A percentile compares a stretch with the other conserved stretches of the same genome.
Evolutionary conservation across 2,888 invertebrate species (phyloP).

Genomic region (Protula sp.): DNA sequence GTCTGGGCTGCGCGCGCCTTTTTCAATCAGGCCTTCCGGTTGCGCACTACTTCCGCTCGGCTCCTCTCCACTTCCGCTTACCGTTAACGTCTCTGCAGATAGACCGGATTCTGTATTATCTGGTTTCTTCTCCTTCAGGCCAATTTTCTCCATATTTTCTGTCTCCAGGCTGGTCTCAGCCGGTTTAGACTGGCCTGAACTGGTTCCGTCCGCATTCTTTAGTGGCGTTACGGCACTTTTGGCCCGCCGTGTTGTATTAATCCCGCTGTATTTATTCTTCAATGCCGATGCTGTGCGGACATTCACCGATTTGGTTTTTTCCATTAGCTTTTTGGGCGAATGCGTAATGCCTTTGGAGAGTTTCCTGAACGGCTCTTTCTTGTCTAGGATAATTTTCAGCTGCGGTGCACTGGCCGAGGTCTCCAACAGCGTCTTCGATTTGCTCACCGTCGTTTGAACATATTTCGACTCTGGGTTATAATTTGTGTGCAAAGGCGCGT

Average conservation of each 20-base stretch:
- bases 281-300: conserved; percentile 40
- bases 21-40: no score
- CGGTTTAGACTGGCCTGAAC: neutral
- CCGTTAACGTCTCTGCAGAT: no score
- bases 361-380: neutral
- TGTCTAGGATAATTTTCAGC: neutral
- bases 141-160: neutral
- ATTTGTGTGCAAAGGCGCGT: conserved; percentile 67
- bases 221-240: neutral
- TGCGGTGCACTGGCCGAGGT: neutral
- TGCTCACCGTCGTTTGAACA: conserved; percentile 15
- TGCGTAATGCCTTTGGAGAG: neutral
- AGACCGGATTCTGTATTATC: no score
- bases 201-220: neutral
- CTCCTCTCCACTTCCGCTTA: no score
- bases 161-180: neutral
- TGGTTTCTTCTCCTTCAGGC: no score
- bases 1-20: no score
- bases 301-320: conserved; percentile 17
- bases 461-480: conserved; percentile 55
- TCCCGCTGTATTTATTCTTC: conserved; percentile 36
- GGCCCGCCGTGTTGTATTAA: neutral
- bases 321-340: neutral
- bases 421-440: neutral
- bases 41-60: no score